These are phyloP conservation scores for Hypothenemus hampei DNA, from an alignment of 1,140 invertebrate species.

Conservation along the genomic window DNA sequence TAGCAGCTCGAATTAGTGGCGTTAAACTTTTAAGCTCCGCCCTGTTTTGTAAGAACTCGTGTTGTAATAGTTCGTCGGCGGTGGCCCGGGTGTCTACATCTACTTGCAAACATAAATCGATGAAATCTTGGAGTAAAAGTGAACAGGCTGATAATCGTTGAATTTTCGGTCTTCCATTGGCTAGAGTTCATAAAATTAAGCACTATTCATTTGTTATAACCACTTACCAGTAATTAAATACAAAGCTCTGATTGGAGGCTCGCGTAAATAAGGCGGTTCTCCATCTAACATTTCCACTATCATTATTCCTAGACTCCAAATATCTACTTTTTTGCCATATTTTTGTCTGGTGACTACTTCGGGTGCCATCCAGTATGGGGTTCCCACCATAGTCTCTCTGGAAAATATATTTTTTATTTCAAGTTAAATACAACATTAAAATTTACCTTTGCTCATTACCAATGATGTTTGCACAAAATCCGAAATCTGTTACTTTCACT, in stretches of 20 bases:
- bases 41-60: slow-evolving; percentile 83
- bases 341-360: slow-evolving; percentile 84
- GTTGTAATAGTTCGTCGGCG: slow-evolving; percentile 77
- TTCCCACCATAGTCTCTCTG: slow-evolving; percentile 89
- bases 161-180: slow-evolving; percentile 89
- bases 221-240: slow-evolving; percentile 77
- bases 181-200: slow-evolving; percentile 38
- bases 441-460: slow-evolving; percentile 79
- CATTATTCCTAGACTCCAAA: slow-evolving; percentile 97
- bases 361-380: slow-evolving; percentile 85
- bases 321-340: slow-evolving; percentile 89
- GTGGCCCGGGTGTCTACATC: slow-evolving; percentile 83
- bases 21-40: slow-evolving; percentile 79
- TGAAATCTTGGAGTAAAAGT: slow-evolving; percentile 71
- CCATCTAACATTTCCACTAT: slow-evolving; percentile 98
- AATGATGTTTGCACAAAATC: slow-evolving; percentile 89
- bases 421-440: not conserved
- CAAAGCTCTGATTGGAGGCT: slow-evolving; percentile 87
- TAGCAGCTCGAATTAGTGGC: slow-evolving; percentile 88
- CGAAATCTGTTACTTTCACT: slow-evolving; percentile 98
- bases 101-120: slow-evolving; percentile 88
- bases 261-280: slow-evolving; percentile 92
- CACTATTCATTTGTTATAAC: not conserved
- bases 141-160: slow-evolving; percentile 78
- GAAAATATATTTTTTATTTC: not conserved